These are phyloP conservation scores for Diglossa cyanea DNA, from an alignment of 2,797 vertebrate species.

Conservation along the genomic window DNA sequence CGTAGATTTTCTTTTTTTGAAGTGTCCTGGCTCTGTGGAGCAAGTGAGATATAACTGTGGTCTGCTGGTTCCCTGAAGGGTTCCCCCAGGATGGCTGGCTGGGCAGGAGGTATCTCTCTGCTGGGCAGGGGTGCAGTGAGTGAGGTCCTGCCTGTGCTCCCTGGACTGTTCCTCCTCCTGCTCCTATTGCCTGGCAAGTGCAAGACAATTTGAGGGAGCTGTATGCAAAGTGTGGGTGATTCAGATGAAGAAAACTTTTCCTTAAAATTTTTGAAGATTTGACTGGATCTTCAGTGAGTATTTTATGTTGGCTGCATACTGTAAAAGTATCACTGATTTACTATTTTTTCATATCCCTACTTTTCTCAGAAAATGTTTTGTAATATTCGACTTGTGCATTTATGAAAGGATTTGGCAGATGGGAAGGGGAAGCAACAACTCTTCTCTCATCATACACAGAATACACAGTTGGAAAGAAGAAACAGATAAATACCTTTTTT, in stretches of 20 bases:
- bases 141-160: background rate
- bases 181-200: background rate
- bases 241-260: background rate
- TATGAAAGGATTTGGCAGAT: background rate
- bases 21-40: background rate
- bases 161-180: background rate
- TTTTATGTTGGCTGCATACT: background rate
- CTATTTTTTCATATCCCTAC: background rate
- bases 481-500: background rate
- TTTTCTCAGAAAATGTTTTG: background rate
- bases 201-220: background rate
- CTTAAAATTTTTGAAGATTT: background rate
- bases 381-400: background rate
- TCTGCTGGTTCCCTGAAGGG: background rate
- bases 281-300: background rate
- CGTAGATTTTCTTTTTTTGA: rapidly evolving
- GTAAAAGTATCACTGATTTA: background rate
- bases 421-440: background rate
- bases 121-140: background rate
- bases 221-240: background rate
- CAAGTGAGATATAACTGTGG: background rate
- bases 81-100: background rate
- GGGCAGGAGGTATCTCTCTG: background rate
- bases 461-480: background rate
- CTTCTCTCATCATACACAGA: rapidly evolving